Conservation (phyloP, 2,797 vertebrate species). For the Sandelia bainsii region DNA sequence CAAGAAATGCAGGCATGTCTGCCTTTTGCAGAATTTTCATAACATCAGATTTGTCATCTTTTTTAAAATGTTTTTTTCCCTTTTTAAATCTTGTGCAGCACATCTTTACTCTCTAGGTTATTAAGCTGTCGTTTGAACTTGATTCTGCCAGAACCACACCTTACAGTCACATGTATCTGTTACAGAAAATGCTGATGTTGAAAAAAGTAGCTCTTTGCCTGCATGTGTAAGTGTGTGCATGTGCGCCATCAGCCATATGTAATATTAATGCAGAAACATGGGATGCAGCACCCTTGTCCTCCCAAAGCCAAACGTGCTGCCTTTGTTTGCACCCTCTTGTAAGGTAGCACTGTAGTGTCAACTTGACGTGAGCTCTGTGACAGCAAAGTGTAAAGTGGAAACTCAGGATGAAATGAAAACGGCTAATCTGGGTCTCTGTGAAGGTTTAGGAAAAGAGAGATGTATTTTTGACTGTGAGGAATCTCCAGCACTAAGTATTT, state of each 20-base stretch:
- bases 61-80: not conserved
- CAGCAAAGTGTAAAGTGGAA: constrained; percentile 60
- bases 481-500: constrained; percentile 9
- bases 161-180: constrained; percentile 29
- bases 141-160: constrained; percentile 19
- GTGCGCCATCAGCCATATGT: constrained; percentile 30
- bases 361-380: constrained; percentile 47
- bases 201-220: constrained; percentile 14
- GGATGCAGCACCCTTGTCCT: constrained; percentile 31
- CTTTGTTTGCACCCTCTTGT: constrained; percentile 37
- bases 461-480: constrained; percentile 8
- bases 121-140: constrained; percentile 5
- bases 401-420: constrained; percentile 36
- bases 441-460: constrained; percentile 11
- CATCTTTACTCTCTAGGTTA: too few species aligned
- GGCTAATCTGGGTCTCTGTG: constrained; percentile 22
- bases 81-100: not conserved
- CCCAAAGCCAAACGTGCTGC: constrained; percentile 16
- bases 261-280: constrained; percentile 63
- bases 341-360: constrained; percentile 45
- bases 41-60: constrained; percentile 2
- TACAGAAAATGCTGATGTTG: constrained; percentile 57
- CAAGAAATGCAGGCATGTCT: not conserved
- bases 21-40: not conserved
- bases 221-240: constrained; percentile 17